A percentile compares a stretch with the other conserved stretches of the same genome.
These are phyloP conservation scores for Steinernema scapterisci DNA, from an alignment of 2,888 invertebrate species.

Conservation along the genomic window DNA sequence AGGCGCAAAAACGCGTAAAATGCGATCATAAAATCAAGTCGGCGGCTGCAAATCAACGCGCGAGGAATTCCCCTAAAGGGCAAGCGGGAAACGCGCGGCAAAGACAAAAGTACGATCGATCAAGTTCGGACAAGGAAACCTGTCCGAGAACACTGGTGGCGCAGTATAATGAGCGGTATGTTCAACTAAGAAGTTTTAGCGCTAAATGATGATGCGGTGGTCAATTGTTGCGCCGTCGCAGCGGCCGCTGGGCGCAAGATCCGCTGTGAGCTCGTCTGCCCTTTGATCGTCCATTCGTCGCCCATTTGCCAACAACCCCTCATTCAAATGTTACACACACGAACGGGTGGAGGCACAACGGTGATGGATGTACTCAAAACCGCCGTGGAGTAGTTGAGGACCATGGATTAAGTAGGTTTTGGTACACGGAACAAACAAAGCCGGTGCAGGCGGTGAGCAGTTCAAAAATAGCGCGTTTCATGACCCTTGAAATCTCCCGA, in stretches of 20 bases:
- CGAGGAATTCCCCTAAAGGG: background rate
- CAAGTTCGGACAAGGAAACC: background rate
- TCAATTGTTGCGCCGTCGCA: constrained; percentile 18
- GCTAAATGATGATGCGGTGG: constrained; percentile 13
- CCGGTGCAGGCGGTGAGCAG: too few species aligned
- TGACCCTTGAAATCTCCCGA: too few species aligned
- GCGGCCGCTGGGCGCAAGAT: too few species aligned
- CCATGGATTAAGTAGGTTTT: background rate
- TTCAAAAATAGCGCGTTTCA: too few species aligned
- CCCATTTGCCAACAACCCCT: constrained; percentile 18
- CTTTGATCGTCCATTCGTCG: constrained; percentile 27
- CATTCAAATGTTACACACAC: constrained; percentile 5
- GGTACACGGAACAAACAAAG: too few species aligned
- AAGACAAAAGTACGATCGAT: background rate
- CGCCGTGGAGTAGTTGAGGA: background rate
- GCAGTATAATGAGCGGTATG: constrained; percentile 19
- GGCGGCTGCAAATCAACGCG: background rate
- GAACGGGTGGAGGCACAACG: background rate
- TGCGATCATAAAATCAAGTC: background rate
- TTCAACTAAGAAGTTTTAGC: background rate
- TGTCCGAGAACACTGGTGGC: background rate
- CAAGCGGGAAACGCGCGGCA: constrained; percentile 21
- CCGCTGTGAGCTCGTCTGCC: background rate
- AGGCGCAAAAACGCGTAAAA: background rate
- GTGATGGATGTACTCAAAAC: constrained; percentile 3